These are phyloP conservation scores for Pristis pectinata DNA, from an alignment of 2,797 vertebrate genomes.

Conservation along the genomic window DNA sequence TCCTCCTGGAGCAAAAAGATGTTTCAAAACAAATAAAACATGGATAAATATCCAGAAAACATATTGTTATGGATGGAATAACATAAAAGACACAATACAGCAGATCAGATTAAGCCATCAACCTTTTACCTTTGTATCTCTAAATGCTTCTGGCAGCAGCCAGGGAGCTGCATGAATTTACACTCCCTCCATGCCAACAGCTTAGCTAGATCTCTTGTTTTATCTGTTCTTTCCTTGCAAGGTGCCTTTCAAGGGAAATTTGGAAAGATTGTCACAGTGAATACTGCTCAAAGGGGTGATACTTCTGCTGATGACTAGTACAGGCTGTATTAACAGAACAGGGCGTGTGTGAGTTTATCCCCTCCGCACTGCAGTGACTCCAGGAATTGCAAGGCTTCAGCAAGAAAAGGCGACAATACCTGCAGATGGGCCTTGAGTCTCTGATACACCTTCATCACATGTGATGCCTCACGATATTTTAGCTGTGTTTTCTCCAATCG, in stretches of 20 bases:
- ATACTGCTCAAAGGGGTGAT: neutral
- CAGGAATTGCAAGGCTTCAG: neutral
- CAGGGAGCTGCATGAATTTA: neutral
- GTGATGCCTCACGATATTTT: conserved; percentile 67
- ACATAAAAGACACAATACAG: neutral
- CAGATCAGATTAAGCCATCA: neutral
- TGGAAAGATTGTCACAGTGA: neutral
- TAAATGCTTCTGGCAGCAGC: neutral
- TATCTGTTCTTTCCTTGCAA: neutral
- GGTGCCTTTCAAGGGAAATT: neutral
- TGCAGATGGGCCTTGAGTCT: conserved; percentile 72
- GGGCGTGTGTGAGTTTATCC: too few species aligned
- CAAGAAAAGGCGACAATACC: conserved; percentile 48
- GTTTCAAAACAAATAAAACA: neutral
- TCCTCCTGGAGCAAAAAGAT: conserved; percentile 60
- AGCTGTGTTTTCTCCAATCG: conserved; percentile 72
- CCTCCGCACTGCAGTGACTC: too few species aligned
- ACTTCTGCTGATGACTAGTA: too few species aligned
- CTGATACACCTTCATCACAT: conserved; percentile 63
- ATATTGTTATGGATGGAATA: neutral
- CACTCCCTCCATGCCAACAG: neutral
- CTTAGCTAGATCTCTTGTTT: neutral
- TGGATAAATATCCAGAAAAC: neutral
- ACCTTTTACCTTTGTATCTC: neutral
- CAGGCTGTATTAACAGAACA: neutral